Evolutionary conservation across 1,140 invertebrate genomes (phyloP).

Genomic region (Drosophila takahashii): DNA sequence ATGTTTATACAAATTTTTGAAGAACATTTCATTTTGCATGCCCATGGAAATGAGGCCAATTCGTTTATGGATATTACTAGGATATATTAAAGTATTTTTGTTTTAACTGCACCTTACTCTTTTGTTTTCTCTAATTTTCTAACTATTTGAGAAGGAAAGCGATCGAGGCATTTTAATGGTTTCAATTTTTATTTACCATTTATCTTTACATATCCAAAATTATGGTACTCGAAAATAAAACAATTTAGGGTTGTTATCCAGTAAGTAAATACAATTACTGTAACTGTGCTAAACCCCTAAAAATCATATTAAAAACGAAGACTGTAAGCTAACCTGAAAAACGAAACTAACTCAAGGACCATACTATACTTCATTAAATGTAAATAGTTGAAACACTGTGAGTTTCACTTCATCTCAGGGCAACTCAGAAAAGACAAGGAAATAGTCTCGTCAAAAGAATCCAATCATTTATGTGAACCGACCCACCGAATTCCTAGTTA

Average conservation of each 20-base stretch:
- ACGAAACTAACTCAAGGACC: constrained; percentile 53
- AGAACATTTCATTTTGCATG: constrained; percentile 58
- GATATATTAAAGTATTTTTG: constrained; percentile 40
- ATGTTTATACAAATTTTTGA: constrained; percentile 42
- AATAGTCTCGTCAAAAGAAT: constrained; percentile 76
- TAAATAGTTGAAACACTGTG: constrained; percentile 7
- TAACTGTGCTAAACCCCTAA: constrained; percentile 72
- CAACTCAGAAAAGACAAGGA: constrained; percentile 29
- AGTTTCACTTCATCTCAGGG: constrained; percentile 40
- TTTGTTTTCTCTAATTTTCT: constrained; percentile 31
- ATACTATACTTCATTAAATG: constrained; percentile 22
- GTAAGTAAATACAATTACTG: constrained; percentile 88
- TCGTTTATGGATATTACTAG: constrained; percentile 22
- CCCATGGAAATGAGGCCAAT: constrained; percentile 24
- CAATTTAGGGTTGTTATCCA: constrained; percentile 90
- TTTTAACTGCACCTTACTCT: constrained; percentile 70
- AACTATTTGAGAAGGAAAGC: constrained; percentile 18
- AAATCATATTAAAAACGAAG: constrained; percentile 11
- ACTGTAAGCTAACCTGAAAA: constrained; percentile 64
- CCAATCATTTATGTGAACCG: constrained; percentile 35
- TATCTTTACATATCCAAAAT: constrained; percentile 72
- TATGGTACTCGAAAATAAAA: constrained; percentile 31
- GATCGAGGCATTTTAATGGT: constrained; percentile 55
- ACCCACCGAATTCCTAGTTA: constrained; percentile 7
- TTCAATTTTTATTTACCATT: constrained; percentile 63